Evolutionary conservation across 2,113 vertebrate species (phyloP).

Genomic region (Tor tambroides): DNA sequence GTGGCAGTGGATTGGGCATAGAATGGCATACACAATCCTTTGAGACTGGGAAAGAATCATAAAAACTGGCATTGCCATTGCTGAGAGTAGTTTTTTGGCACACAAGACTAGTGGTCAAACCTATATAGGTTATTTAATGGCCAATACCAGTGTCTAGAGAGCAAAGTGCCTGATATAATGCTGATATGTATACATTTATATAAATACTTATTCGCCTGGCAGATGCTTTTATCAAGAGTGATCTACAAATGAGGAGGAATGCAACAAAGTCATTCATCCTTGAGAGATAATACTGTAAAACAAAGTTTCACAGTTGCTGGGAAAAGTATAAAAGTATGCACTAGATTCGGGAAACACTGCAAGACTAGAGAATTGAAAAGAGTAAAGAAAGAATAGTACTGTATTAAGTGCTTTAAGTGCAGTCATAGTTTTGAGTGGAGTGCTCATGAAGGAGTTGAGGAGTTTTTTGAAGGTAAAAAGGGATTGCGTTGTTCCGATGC

Average conservation of each 20-base stretch:
- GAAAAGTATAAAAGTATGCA: background rate
- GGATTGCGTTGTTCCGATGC: background rate
- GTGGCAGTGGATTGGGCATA: background rate
- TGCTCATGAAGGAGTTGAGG: background rate
- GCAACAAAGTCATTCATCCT: background rate
- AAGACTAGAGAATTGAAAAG: background rate
- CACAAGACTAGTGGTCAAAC: background rate
- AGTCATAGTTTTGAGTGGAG: background rate
- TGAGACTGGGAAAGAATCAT: background rate
- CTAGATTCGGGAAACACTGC: background rate
- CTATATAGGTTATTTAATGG: background rate
- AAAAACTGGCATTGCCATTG: background rate
- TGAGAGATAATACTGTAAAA: background rate
- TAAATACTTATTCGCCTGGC: background rate
- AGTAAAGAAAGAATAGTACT: background rate
- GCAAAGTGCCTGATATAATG: background rate
- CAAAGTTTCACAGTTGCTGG: background rate
- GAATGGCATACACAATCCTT: background rate
- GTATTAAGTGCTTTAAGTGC: background rate
- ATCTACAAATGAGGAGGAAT: background rate
- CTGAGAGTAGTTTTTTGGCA: constrained; percentile 20
- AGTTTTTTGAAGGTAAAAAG: background rate
- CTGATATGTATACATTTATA: background rate
- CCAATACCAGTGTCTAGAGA: background rate
- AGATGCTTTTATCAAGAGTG: constrained; percentile 9